Conservation (phyloP, 2,888 invertebrate genomes). For the Rhagium mordax region DNA sequence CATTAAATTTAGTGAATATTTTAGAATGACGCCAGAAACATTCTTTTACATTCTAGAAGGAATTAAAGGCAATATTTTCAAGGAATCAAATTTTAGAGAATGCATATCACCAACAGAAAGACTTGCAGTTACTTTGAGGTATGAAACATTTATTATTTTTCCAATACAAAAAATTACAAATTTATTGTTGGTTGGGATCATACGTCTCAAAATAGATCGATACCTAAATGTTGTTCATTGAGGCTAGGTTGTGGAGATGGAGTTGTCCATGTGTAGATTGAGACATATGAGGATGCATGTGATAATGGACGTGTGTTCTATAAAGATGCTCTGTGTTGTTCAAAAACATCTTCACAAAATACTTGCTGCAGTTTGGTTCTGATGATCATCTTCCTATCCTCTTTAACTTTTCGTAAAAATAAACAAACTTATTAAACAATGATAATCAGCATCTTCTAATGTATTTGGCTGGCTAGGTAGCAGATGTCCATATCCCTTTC, state of each 20-base stretch:
- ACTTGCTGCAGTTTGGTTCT: constrained; percentile 1
- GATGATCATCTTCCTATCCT: background rate
- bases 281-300: background rate
- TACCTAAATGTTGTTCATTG: background rate
- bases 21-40: no score
- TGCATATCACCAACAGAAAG: background rate
- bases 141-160: constrained; percentile 1
- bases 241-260: constrained; percentile 6
- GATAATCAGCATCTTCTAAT: background rate
- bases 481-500: background rate
- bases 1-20: no score
- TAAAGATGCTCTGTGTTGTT: constrained; percentile 3
- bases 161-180: constrained; percentile 5
- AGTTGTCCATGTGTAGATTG: background rate
- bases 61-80: no score
- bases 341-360: constrained; percentile 12
- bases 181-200: constrained; percentile 5
- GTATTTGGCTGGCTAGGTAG: background rate
- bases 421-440: background rate
- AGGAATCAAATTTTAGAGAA: no score
- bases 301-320: constrained; percentile 3
- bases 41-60: no score
- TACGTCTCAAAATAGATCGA: background rate
- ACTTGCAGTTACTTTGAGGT: background rate
- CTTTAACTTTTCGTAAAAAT: background rate